Evolutionary conservation across 2,113 vertebrate genomes (phyloP).

Genomic region (Erythrocercus mccallii): DNA sequence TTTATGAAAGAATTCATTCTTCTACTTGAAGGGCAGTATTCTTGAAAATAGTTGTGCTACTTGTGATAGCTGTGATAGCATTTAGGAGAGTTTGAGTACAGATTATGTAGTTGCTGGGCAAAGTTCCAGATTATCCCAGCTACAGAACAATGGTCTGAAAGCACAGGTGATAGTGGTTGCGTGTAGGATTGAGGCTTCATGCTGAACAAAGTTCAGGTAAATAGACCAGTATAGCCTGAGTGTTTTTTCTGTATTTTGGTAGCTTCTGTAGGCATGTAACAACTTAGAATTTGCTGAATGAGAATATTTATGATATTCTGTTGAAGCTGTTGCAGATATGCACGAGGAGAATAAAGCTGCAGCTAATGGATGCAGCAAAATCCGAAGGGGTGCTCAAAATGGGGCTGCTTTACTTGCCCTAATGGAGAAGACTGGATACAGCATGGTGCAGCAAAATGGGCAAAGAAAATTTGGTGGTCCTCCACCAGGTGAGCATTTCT

Average conservation of each 20-base stretch:
- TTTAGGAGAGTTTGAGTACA: background rate
- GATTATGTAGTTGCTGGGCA: background rate
- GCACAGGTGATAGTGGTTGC: background rate
- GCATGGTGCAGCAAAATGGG: conserved; percentile 93
- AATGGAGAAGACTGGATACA: conserved; percentile 90
- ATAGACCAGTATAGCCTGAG: background rate
- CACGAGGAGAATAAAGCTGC: conserved; percentile 54
- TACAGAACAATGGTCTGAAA: background rate
- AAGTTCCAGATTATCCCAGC: background rate
- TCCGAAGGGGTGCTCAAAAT: conserved; percentile 66
- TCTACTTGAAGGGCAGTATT: background rate
- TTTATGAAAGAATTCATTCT: background rate
- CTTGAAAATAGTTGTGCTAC: background rate
- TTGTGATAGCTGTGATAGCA: background rate
- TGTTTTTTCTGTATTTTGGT: background rate
- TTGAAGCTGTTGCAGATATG: conserved; percentile 72
- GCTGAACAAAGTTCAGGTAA: background rate
- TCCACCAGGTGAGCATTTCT: conserved; percentile 81
- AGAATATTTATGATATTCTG: background rate
- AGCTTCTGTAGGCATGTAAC: background rate
- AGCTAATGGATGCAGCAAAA: conserved; percentile 59
- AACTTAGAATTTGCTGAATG: background rate
- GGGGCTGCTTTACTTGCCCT: conserved; percentile 84
- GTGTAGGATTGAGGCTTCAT: background rate
- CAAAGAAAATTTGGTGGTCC: conserved; percentile 96